Conservation (phyloP, 1,140 invertebrate species). For the Aradophagus sp. region DNA sequence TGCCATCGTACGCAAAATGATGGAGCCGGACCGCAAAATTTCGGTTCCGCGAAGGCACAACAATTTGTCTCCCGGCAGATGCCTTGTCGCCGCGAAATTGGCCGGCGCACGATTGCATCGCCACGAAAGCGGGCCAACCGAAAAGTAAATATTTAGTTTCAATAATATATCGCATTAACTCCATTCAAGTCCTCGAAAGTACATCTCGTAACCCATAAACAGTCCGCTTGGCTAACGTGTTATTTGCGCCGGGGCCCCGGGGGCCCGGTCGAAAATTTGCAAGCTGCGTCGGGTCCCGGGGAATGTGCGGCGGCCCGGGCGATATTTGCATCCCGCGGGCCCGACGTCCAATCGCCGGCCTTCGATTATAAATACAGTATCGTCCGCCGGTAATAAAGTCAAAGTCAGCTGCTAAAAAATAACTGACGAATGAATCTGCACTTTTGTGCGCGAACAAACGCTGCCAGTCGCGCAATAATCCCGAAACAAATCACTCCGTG, state of each 20-base stretch:
- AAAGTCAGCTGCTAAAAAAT: conserved; percentile 46
- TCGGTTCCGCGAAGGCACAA: background rate
- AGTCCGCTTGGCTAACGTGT: conserved; percentile 10
- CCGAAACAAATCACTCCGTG: conserved; percentile 54
- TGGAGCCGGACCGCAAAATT: conserved; percentile 8
- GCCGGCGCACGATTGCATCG: background rate
- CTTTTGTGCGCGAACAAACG: conserved; percentile 55
- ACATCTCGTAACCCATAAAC: conserved; percentile 32
- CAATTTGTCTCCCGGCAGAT: conserved; percentile 10
- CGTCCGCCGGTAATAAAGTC: conserved; percentile 47
- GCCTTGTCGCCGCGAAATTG: conserved; percentile 1
- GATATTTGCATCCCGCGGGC: conserved; percentile 33
- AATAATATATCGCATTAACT: conserved; percentile 35
- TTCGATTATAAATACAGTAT: conserved; percentile 50
- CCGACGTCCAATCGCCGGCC: conserved; percentile 19
- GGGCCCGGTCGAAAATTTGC: conserved; percentile 39
- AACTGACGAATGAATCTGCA: conserved; percentile 57
- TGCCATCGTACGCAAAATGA: background rate
- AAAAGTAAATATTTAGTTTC: conserved; percentile 38
- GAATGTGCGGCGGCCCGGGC: conserved; percentile 26
- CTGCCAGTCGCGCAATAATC: conserved; percentile 57
- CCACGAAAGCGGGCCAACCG: background rate
- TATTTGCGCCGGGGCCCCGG: conserved; percentile 22
- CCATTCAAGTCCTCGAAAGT: conserved; percentile 21
- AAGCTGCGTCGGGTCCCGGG: conserved; percentile 14